Evolutionary conservation across 2,888 invertebrate genomes (phyloP).

Genomic region (Gymnosoma rotundatum): DNA sequence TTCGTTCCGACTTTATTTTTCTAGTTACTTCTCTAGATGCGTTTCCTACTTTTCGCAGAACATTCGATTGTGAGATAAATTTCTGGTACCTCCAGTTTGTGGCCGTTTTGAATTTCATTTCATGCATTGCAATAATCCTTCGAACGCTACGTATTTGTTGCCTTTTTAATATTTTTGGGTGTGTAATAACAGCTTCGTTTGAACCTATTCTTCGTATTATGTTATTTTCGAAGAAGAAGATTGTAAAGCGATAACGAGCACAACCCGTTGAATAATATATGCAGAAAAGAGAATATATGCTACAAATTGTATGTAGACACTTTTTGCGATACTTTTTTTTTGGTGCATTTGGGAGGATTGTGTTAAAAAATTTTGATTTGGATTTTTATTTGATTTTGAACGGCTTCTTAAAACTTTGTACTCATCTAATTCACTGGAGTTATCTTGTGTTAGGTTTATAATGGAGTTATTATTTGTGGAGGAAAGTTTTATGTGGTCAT

Average conservation of each 20-base stretch:
- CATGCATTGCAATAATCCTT: background rate
- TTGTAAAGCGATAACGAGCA: background rate
- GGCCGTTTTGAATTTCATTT: background rate
- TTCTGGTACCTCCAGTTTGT: background rate
- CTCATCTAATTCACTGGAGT: no score
- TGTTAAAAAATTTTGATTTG: no score
- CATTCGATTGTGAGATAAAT: background rate
- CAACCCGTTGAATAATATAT: background rate
- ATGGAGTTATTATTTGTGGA: no score
- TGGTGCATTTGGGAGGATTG: no score
- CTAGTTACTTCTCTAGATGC: background rate
- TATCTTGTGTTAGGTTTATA: no score
- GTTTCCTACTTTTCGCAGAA: background rate
- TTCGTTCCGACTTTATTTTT: constrained; percentile 2
- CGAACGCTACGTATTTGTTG: background rate
- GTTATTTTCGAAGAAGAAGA: background rate
- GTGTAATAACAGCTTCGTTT: background rate
- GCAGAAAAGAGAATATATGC: no score
- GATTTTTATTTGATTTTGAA: no score
- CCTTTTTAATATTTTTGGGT: background rate
- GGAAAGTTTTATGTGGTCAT: no score
- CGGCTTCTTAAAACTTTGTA: no score
- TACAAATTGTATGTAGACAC: no score
- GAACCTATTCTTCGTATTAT: background rate
- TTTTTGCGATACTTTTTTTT: no score